Base-by-base conservation (phyloP, 2,888 invertebrate genomes). In the Ichneumon xanthorius region DNA sequence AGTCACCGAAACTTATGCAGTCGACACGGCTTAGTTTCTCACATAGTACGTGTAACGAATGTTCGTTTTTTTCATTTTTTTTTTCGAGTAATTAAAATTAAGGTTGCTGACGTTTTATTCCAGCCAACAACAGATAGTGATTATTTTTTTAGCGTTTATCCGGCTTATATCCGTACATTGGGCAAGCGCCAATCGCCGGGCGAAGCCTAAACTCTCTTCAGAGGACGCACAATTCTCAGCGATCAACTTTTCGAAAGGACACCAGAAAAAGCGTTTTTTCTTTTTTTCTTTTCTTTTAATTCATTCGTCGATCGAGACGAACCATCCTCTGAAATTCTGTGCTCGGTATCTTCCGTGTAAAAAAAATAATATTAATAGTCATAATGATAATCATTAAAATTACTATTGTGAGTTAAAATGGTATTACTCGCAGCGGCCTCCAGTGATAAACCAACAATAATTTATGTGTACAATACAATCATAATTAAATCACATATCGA, bases 401-500 rank as follows among this genome's bases (percentile, higher is more conserved):
- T 75, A 79, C 73, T 76, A 79, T 82, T 58, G 67, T 71, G 71
- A 70, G 55, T 61, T 61, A 78, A 78, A 80, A 85, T 84, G 76
- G 73, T 84, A 84, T 85, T 84, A 67, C 75, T 76, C 70, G 84
- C 82, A 84, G 73, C 85, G 80, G 79, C 84, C 73, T 72, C 58
- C 63, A 50, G 58, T 68, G 76, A 82, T 65, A 72, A 82, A 87
- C 61, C 67, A 73, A 82, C 82, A 58, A 73, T 79, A 88, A 80
- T 84, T 78, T 58, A 80, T 77, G 63, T 81, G 40, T 86, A 84
- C 76, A 80, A 55, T 87, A 89, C 76, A 90, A 88, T 87, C 45
- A 48, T 88, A 90, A 90, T 90, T 91, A 88, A 90, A 92, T 91
- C 91, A 91, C 91, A 92, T 91, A 88, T 90, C 89, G 88, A 89